A percentile compares a stretch with the other conserved stretches of the same genome.
Conservation (phyloP, 2,888 invertebrate species). For the Heterodera filipjevi region DNA sequence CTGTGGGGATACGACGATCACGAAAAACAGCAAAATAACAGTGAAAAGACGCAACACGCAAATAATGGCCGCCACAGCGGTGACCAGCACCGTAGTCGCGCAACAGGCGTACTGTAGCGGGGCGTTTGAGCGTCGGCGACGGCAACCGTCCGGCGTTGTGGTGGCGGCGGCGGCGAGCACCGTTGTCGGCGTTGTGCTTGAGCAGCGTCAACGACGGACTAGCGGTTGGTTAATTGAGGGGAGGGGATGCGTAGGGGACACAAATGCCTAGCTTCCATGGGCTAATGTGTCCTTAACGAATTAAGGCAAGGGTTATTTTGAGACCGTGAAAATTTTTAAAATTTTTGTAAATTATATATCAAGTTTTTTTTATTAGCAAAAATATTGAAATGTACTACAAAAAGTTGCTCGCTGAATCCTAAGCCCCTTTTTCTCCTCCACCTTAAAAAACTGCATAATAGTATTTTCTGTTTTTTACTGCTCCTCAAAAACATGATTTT, state of each 20-base stretch:
- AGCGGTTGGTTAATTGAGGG: neutral
- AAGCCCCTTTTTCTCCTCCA: too few relatives aligned
- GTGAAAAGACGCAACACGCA: neutral
- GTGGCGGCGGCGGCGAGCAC: neutral
- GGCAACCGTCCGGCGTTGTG: neutral
- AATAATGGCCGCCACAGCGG: neutral
- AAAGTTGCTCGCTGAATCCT: too few relatives aligned
- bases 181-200: neutral
- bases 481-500: too few relatives aligned
- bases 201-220: neutral
- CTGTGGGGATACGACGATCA: neutral
- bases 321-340: too few relatives aligned
- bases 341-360: too few relatives aligned
- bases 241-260: neutral
- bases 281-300: too few relatives aligned
- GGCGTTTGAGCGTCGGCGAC: constrained; percentile 3
- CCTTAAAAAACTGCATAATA: too few relatives aligned
- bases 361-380: too few relatives aligned
- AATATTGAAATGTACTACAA: too few relatives aligned
- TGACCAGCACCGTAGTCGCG: constrained; percentile 3
- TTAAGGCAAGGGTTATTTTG: too few relatives aligned
- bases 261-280: too few relatives aligned
- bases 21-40: neutral
- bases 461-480: too few relatives aligned
- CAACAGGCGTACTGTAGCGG: constrained; percentile 17